Evolutionary conservation across 2,888 invertebrate genomes (phyloP), one percentile per base, ranked within the genome.

Genomic region (Dryococelus australis): DNA sequence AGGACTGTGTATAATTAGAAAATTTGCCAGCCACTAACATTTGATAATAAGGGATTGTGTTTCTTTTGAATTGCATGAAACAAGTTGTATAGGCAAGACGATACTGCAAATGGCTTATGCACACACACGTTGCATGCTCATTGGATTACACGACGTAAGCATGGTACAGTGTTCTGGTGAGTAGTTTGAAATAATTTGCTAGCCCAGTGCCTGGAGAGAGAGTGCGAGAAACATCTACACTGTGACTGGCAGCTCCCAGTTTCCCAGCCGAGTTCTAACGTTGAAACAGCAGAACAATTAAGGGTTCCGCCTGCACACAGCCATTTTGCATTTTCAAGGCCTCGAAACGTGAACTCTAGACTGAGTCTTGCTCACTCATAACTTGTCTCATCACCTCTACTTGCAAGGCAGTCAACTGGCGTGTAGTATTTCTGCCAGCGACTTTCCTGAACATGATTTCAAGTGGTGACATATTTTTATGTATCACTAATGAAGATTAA

Each of bases 11-110:
- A 65, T 65, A 65, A 65, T 24, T 6, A 9, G n/a, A 65, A 16
- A 16, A n/a, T 65, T 65, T 65, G 20, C 65, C 8, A 16, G 65
- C 65, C 20, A 65, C 65, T 65, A 65, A 65, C 65, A 16, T 47
- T 47, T 47, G 47, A 6, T 35, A 65, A 20, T 8, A 65, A 16
- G 51, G 65, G 65, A 65, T 65, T 65, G 65, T 24, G 24, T 65
- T 65, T 65, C 16, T 65, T 65, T 65, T 65, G 8, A 8, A 51
- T 8, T 65, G 65, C 65, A 65, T 65, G 65, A 65, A 65, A 65
- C 65, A 65, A n/a, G 65, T 65, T 65, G 65, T 65, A 65, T n/a
- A 65, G 65, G 65, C 65, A 65, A 65, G 65, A 65, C n/a, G n/a
- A 65, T n/a, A 65, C 65, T n/a, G 65, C 65, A 65, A 65, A 65